Evolutionary conservation across 2,113 vertebrate species (phyloP).

Genomic region (Nannospalax galili): DNA sequence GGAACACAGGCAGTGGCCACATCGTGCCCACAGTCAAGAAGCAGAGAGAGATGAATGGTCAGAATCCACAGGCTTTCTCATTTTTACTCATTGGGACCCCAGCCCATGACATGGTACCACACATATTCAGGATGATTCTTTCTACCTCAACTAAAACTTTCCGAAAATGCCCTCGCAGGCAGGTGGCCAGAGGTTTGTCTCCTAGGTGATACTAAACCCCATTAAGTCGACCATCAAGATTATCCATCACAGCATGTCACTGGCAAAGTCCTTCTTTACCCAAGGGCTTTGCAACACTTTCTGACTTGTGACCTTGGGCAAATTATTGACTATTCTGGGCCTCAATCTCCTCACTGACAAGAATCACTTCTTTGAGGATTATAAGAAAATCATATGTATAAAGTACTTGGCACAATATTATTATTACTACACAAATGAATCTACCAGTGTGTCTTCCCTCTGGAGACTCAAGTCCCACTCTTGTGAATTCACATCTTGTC

Average conservation of each 20-base stretch:
- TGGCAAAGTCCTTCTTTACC: not conserved
- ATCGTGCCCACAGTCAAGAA: not conserved
- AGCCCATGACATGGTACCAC: too few relatives aligned
- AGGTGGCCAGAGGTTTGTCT: not conserved
- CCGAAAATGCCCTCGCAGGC: not conserved
- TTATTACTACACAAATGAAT: not conserved
- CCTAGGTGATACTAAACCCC: not conserved
- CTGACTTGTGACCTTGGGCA: not conserved
- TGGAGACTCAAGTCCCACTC: not conserved
- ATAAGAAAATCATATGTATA: not conserved
- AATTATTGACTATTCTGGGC: not conserved
- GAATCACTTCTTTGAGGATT: not conserved
- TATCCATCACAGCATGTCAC: not conserved
- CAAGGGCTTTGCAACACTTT: not conserved
- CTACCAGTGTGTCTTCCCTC: not conserved
- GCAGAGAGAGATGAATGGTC: not conserved
- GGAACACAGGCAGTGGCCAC: too few relatives aligned
- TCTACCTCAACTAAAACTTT: not conserved
- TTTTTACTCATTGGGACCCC: not conserved
- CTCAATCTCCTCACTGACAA: not conserved
- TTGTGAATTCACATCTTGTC: not conserved
- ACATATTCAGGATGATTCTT: not conserved
- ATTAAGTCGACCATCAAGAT: not conserved
- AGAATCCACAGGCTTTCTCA: not conserved
- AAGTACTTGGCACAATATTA: not conserved